phyloP scores from a whole-genome alignment of 2,113 vertebrate genomes.

The Periophthalmodon schlosseri region DNA sequence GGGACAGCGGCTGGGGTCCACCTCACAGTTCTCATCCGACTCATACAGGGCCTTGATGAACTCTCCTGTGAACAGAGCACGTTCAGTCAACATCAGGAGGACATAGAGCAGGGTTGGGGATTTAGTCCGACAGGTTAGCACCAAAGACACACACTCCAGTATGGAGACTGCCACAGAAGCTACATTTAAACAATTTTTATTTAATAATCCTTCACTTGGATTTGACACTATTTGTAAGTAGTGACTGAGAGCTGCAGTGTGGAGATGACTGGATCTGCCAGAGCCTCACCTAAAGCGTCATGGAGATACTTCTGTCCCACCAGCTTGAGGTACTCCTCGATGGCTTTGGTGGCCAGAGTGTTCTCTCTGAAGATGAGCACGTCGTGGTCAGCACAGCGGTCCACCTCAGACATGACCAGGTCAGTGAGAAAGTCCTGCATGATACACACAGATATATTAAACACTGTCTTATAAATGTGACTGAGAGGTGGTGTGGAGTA shows the following conservation, averaged over 20 bases:
- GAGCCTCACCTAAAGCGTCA: slow-evolving; percentile 88
- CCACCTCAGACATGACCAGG: slow-evolving; percentile 95
- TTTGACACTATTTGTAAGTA: neutral
- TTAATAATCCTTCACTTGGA: neutral
- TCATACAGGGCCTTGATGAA: slow-evolving; percentile 97
- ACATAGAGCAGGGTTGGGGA: neutral
- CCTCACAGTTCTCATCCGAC: slow-evolving; percentile 97
- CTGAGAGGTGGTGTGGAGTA: neutral
- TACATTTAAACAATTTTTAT: neutral
- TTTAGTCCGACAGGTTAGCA: neutral
- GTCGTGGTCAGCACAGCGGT: slow-evolving; percentile 93
- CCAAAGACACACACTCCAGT: neutral
- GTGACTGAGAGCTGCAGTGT: neutral
- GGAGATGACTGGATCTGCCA: too few relatives aligned
- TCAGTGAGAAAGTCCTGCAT: slow-evolving; percentile 93
- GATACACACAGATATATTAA: neutral
- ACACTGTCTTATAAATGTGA: neutral
- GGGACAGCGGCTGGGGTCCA: slow-evolving; percentile 88
- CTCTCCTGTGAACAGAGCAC: slow-evolving; percentile 79
- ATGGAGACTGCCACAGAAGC: too few relatives aligned
- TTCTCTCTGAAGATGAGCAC: slow-evolving; percentile 98
- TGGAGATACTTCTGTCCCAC: slow-evolving; percentile 97
- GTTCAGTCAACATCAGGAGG: neutral
- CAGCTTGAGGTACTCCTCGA: slow-evolving; percentile 95
- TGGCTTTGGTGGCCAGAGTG: slow-evolving; percentile 95